Evolutionary conservation across 2,888 invertebrate species (phyloP), one percentile per base, ranked within the genome.

Genomic region (Oscheius myriophilus): DNA sequence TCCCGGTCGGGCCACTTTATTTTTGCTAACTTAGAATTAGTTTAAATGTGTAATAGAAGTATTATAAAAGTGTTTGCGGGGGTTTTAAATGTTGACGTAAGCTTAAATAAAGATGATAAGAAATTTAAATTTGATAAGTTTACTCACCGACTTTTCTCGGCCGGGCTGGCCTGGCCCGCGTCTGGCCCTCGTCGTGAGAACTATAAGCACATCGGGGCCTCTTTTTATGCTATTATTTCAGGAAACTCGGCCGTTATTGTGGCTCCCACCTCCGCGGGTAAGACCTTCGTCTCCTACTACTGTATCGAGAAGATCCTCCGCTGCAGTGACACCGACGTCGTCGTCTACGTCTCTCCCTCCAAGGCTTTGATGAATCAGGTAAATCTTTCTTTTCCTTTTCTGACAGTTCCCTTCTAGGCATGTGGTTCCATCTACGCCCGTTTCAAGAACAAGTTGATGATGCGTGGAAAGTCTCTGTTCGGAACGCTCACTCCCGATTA

Each of bases 201-300:
- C n/a, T n/a, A n/a, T n/a, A n/a, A n/a, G n/a, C n/a, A n/a, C n/a
- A n/a, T n/a, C n/a, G n/a, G n/a, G n/a, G n/a, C n/a, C n/a, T n/a
- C n/a, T n/a, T n/a, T n/a, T 33, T 33, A 62, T 26, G 3, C 14
- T 25, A 16, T n/a, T 39, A 33, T 12, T 61, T 33, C 39, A 82
- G 82, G 82, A 54, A 82, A 87, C 57, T 87, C 87, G 11, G 87
- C 87, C 12, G 72, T 87, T 23, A 87, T 87, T 67, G 83, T 87
- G 23, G 87, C 87, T 1, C 87, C 87, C 0, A 87, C 87, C 0
- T 87, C 87, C 14, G 87, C 87, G 61, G 87, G 87, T 71, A 87
- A 87, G 75, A 87, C 87, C 7, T 87, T 87, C 81, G 86, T 87
- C 52, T 87, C 87, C 2, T 87, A 87, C 76, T 87, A 87, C 69